Conservation (phyloP, 1,140 invertebrate species). For the Halotydeus destructor region DNA sequence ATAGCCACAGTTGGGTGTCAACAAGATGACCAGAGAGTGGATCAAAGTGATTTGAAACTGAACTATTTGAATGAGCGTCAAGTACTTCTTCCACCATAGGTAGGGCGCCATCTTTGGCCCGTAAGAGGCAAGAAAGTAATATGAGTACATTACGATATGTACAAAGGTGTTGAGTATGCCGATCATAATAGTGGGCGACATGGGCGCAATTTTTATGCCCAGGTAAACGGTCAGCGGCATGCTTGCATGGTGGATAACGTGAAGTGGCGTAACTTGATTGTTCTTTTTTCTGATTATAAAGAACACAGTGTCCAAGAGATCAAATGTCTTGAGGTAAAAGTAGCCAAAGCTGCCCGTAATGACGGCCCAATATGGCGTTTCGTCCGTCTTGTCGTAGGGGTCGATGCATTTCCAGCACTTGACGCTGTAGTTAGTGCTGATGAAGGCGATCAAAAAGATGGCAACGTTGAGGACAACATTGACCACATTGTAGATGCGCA, state of each 20-base stretch:
- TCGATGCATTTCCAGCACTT: not conserved
- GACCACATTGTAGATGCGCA: slow-evolving; percentile 25
- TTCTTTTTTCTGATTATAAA: slow-evolving; percentile 49
- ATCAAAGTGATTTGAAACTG: slow-evolving; percentile 17
- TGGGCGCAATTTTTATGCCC: slow-evolving; percentile 20
- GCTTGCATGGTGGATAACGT: slow-evolving; percentile 39
- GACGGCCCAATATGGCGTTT: not conserved
- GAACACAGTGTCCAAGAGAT: slow-evolving; percentile 73
- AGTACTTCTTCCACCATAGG: slow-evolving; percentile 81
- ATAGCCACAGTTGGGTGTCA: slow-evolving; percentile 10
- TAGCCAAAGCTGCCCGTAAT: slow-evolving; percentile 31
- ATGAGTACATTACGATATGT: slow-evolving; percentile 35
- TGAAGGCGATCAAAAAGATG: slow-evolving; percentile 17
- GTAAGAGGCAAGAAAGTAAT: slow-evolving; percentile 31
- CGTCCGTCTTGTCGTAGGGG: not conserved
- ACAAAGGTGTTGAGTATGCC: slow-evolving; percentile 64
- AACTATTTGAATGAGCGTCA: slow-evolving; percentile 62
- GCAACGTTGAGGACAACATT: slow-evolving; percentile 25
- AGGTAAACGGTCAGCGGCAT: slow-evolving; percentile 25
- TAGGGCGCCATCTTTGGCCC: slow-evolving; percentile 32
- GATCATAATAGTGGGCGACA: not conserved
- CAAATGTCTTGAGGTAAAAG: slow-evolving; percentile 84
- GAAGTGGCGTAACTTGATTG: slow-evolving; percentile 48
- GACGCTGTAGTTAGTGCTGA: not conserved
- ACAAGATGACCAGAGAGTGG: slow-evolving; percentile 6